Evolutionary conservation across 2,797 vertebrate species (phyloP), one percentile per base, ranked within the genome.

Genomic region (Anniella stebbinsi): DNA sequence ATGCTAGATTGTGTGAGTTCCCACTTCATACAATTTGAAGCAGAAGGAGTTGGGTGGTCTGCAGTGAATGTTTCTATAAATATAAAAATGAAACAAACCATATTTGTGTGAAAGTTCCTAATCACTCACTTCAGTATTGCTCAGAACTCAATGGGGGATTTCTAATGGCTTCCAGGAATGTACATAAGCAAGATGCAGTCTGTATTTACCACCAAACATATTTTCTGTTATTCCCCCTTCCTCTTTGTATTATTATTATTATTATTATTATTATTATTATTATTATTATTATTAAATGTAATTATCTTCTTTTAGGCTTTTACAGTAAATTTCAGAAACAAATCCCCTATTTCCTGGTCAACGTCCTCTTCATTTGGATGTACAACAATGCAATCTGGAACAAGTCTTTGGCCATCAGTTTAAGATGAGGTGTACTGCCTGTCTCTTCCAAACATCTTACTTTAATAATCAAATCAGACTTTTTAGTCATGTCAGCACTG

Each of bases 381-480:
- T 77, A 67, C 36, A 84, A 89, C 77, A 89, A 77, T 83, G 84
- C 41, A 89, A 11, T 84, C 86, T 3, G 0, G 13, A 12, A 87
- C 80, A 6, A 85, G 18, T 63, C 84, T 87, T 83, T 28, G 38
- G 10, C 76, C 10, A 10, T 1, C 9, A 41, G 66, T 51, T 60
- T 89, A 83, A 76, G 57, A 67, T 76, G 80, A 84, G 33, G 38
- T 81, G 67, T 36, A 76, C 70, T 72, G 51, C 6, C 28, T 89
- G 54, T 91, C 86, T 72, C 70, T 84, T 92, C 48, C 11, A 72
- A 80, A 87, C 80, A 72, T 89, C 86, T 89, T 93, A 76, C 67
- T 86, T 93, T 89, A 90, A 87, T 90, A 87, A 77, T 80, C 91
- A 88, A 89, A 69, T 57, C 36, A 90, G 69, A 88, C 92, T 89